A percentile compares a stretch with the other conserved stretches of the same genome.
Conservation (phyloP, 2,888 invertebrate species). For the Fragum sueziense region DNA sequence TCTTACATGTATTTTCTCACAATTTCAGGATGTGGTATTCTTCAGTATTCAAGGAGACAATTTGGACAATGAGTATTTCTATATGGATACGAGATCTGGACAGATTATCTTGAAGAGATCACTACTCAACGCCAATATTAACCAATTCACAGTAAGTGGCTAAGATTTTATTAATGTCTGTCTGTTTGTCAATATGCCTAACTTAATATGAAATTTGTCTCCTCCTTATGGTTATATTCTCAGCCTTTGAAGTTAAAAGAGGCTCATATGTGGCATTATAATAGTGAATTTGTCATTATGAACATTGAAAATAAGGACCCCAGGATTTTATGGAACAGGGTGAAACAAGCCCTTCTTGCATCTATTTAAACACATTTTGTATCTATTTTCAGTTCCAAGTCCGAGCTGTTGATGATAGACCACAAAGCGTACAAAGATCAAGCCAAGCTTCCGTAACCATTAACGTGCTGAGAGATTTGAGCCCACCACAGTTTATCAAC, state of each 20-base stretch:
- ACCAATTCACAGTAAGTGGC: conserved; percentile 30
- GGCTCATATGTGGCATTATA: too few relatives aligned
- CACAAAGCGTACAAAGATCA: conserved; percentile 60
- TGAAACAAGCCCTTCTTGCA: too few relatives aligned
- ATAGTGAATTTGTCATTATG: too few relatives aligned
- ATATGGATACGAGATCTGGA: conserved; percentile 64
- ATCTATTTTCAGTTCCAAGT: conserved; percentile 64
- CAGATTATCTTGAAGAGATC: conserved; percentile 64
- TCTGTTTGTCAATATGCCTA: too few relatives aligned
- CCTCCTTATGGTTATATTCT: too few relatives aligned
- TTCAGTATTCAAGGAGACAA: conserved; percentile 46
- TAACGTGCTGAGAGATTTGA: conserved; percentile 66
- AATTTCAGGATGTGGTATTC: conserved; percentile 57
- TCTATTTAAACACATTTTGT: too few relatives aligned
- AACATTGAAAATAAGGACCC: too few relatives aligned
- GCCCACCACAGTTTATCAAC: conserved; percentile 70
- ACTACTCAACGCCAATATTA: conserved; percentile 30
- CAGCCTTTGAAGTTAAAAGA: too few relatives aligned
- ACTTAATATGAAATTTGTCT: too few relatives aligned
- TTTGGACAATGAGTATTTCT: conserved; percentile 62
- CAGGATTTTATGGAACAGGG: too few relatives aligned
- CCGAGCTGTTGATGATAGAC: conserved; percentile 68
- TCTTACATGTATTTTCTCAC: background rate
- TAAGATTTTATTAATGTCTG: too few relatives aligned
- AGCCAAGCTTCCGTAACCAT: conserved; percentile 67